A percentile compares a stretch with the other conserved stretches of the same genome.
Conservation (phyloP, 1,140 invertebrate species). For the Apis cerana region DNA sequence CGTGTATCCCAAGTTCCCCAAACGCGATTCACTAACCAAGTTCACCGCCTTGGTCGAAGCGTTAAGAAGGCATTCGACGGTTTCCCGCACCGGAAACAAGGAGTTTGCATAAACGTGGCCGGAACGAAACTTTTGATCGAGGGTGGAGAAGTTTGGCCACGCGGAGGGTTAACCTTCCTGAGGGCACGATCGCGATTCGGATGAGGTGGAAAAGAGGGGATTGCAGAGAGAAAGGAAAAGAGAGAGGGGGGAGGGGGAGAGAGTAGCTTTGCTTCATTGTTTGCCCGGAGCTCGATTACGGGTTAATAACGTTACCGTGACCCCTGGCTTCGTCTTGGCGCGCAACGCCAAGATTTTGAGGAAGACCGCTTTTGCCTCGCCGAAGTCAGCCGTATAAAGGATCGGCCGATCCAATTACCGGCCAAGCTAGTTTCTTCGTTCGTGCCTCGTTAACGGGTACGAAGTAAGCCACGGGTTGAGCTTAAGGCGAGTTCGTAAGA, state of each 20-base stretch:
- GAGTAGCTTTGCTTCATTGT: constrained; percentile 57
- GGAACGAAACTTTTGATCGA: constrained; percentile 48
- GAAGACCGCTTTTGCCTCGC: constrained; percentile 57
- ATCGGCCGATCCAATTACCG: constrained; percentile 67
- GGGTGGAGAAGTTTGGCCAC: constrained; percentile 57
- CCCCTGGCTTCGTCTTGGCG: constrained; percentile 38
- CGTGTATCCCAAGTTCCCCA: not conserved
- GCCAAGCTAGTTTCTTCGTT: constrained; percentile 59
- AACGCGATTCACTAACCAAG: not conserved
- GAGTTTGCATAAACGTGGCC: constrained; percentile 53
- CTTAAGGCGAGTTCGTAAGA: constrained; percentile 63
- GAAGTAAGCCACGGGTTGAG: constrained; percentile 13
- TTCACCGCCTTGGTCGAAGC: not conserved
- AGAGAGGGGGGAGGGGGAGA: not conserved
- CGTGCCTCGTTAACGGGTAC: constrained; percentile 59
- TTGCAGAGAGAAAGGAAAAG: not conserved
- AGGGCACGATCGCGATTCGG: constrained; percentile 41
- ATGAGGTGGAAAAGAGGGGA: not conserved
- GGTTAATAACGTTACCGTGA: constrained; percentile 68
- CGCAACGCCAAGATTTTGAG: constrained; percentile 56
- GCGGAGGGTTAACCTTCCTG: constrained; percentile 27
- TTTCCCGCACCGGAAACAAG: constrained; percentile 42
- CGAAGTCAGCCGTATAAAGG: constrained; percentile 56
- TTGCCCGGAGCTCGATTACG: constrained; percentile 66
- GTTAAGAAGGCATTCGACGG: constrained; percentile 32